Percentiles rank a stretch among this genome's conserved stretches.
Evolutionary conservation across 2,113 vertebrate species (phyloP).

Genomic region (Gobius niger): DNA sequence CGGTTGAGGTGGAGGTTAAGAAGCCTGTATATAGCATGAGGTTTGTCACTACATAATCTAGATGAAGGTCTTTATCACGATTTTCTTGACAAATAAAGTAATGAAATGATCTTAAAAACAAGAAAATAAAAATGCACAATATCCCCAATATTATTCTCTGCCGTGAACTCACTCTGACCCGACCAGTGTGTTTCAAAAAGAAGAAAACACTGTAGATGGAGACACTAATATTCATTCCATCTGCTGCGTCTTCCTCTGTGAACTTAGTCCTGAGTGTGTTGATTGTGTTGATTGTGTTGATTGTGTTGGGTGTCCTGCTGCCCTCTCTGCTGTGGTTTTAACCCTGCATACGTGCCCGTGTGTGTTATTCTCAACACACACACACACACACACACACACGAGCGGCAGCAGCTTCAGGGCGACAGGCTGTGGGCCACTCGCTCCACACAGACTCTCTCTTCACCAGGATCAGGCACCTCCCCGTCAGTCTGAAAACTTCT

Average conservation of each 20-base stretch:
- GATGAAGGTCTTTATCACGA: too few relatives aligned
- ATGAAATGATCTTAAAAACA: too few relatives aligned
- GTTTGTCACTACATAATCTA: too few relatives aligned
- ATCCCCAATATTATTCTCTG: neutral
- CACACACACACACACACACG: constrained; percentile 18
- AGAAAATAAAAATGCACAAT: too few relatives aligned
- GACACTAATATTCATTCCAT: constrained; percentile 78
- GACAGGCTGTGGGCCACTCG: neutral
- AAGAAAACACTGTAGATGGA: constrained; percentile 19
- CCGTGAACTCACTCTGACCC: neutral
- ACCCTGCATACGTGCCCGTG: constrained; percentile 36
- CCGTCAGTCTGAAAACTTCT: neutral
- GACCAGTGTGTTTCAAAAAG: neutral
- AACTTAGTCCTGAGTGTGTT: constrained; percentile 89
- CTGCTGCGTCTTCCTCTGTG: constrained; percentile 82
- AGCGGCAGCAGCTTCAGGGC: neutral
- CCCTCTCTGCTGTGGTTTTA: constrained; percentile 41
- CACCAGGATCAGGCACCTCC: neutral
- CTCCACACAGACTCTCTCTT: neutral
- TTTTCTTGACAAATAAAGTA: too few relatives aligned
- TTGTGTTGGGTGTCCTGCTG: constrained; percentile 62
- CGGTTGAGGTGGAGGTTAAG: too few relatives aligned
- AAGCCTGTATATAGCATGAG: too few relatives aligned
- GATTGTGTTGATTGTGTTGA: constrained; percentile 69
- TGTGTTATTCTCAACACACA: constrained; percentile 21